These are phyloP conservation scores for Caenorhabditis inopinata DNA, from an alignment of 1,140 invertebrate genomes.

Conservation along the genomic window DNA sequence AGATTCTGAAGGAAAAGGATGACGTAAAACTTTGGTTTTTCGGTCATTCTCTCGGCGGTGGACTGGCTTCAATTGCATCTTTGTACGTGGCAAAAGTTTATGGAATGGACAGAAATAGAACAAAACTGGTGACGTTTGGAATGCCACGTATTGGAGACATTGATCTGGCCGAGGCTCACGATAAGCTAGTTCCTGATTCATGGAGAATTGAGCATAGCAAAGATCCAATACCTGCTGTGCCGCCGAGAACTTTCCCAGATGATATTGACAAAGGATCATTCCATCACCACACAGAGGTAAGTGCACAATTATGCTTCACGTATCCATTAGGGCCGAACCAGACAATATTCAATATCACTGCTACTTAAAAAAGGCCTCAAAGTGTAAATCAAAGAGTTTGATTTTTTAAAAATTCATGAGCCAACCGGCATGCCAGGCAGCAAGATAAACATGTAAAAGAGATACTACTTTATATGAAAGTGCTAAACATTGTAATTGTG, in stretches of 20 bases:
- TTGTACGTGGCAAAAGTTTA: constrained; percentile 25
- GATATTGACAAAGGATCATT: constrained; percentile 29
- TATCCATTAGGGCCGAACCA: no score
- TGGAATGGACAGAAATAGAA: neutral
- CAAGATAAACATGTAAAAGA: no score
- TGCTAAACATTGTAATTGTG: no score
- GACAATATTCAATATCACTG: no score
- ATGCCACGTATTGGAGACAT: constrained; percentile 40
- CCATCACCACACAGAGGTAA: constrained; percentile 37
- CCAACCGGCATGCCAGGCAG: no score
- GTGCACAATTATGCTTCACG: no score
- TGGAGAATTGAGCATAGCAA: constrained; percentile 32
- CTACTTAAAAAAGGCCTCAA: no score
- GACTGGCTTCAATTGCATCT: constrained; percentile 40
- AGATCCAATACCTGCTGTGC: constrained; percentile 41
- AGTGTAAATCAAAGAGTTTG: neutral
- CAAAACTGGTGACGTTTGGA: constrained; percentile 41
- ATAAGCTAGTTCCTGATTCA: constrained; percentile 33
- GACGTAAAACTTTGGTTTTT: constrained; percentile 23
- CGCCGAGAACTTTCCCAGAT: constrained; percentile 12
- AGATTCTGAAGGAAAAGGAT: neutral
- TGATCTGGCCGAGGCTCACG: constrained; percentile 35
- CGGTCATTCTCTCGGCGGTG: constrained; percentile 39
- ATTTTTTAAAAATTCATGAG: neutral
- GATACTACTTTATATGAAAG: no score